Conservation (phyloP, 2,113 vertebrate species). For the Siphamia tubifer region DNA sequence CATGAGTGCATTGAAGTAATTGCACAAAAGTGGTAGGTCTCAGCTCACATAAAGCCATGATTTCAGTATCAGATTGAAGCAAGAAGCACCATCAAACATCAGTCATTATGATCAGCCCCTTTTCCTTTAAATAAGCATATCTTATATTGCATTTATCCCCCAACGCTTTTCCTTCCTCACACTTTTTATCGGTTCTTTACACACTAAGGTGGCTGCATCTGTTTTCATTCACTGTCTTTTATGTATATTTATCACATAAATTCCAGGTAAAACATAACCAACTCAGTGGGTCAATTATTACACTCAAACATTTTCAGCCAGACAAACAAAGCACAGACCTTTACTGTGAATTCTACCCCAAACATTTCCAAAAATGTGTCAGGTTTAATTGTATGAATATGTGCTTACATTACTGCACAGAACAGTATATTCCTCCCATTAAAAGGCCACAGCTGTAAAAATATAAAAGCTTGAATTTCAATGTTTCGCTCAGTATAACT, state of each 20-base stretch:
- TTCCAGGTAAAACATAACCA: no score
- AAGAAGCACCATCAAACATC: background rate
- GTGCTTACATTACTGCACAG: background rate
- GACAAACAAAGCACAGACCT: no score
- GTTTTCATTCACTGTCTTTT: background rate
- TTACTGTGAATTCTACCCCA: no score
- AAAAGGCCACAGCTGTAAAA: background rate
- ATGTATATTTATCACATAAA: background rate
- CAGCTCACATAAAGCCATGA: background rate
- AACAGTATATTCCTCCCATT: background rate
- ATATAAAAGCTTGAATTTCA: background rate
- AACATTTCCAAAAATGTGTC: background rate
- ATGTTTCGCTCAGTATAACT: background rate
- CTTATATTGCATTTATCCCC: background rate
- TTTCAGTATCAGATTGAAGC: background rate
- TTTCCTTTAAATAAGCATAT: background rate
- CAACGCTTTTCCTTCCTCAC: background rate
- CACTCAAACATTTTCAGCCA: background rate
- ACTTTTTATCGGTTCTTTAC: background rate
- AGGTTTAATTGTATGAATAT: background rate
- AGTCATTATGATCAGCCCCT: background rate
- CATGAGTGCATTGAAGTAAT: background rate
- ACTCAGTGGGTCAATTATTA: background rate
- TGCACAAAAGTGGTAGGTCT: constrained; percentile 27
- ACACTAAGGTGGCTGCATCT: background rate